Conservation (phyloP, 2,888 invertebrate species). For the Tenthredo scrophulariae region DNA sequence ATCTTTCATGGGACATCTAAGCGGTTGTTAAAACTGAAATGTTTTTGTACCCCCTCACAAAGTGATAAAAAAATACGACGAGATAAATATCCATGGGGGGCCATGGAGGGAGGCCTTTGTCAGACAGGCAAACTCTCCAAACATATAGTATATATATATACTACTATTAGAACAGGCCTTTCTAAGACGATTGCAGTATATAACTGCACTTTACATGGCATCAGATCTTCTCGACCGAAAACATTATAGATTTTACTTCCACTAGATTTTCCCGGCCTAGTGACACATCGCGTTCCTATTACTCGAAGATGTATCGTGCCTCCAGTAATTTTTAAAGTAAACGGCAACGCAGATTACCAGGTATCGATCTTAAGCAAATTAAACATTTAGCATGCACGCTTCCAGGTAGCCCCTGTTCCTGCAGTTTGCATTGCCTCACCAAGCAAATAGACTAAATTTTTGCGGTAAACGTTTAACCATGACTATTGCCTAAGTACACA, state of each 20-base stretch:
- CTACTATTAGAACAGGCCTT: background rate
- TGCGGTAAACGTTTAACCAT: slow-evolving; percentile 39
- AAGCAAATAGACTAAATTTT: slow-evolving; percentile 30
- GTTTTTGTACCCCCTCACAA: slow-evolving; percentile 44
- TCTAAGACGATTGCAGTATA: slow-evolving; percentile 4
- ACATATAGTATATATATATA: slow-evolving; percentile 21
- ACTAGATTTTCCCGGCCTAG: background rate
- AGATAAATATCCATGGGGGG: slow-evolving; percentile 46
- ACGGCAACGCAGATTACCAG: slow-evolving; percentile 21
- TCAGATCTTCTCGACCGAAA: slow-evolving; percentile 29
- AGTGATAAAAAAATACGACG: slow-evolving; percentile 50
- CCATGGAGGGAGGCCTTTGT: slow-evolving; percentile 36
- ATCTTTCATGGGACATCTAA: slow-evolving; percentile 47
- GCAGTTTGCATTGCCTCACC: slow-evolving; percentile 45
- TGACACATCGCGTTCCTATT: slow-evolving; percentile 43
- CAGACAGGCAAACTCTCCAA: slow-evolving; percentile 31
- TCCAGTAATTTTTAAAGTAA: slow-evolving; percentile 41
- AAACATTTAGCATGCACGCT: slow-evolving; percentile 44
- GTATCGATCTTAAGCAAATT: slow-evolving; percentile 46
- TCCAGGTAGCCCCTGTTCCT: slow-evolving; percentile 16
- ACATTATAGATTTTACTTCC: background rate
- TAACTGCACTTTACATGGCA: slow-evolving; percentile 34
- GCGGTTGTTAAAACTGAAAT: slow-evolving; percentile 49
- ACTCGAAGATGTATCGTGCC: slow-evolving; percentile 28
- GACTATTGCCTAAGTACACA: slow-evolving; percentile 24